These are phyloP conservation scores for Campylomormyrus numenius DNA, from an alignment of 2,113 vertebrate genomes.

Conservation along the genomic window DNA sequence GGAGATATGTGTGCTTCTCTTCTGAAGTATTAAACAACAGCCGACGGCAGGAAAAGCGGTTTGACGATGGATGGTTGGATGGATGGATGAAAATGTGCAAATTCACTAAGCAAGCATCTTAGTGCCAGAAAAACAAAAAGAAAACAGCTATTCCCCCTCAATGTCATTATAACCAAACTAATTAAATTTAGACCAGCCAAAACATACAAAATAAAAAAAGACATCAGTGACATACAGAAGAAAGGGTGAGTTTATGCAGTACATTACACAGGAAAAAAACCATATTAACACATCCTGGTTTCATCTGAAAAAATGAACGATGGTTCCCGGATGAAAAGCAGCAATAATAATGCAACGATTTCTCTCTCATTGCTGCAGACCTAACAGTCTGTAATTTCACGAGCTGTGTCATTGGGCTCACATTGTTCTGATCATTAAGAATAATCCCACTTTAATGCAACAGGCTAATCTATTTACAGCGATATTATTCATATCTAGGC, in stretches of 20 bases:
- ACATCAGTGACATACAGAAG: neutral
- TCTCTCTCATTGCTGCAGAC: slow-evolving; percentile 8
- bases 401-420: slow-evolving; percentile 74
- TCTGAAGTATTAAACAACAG: neutral
- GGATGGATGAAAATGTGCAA: neutral
- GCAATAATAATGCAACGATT: slow-evolving; percentile 10
- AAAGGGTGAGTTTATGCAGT: neutral
- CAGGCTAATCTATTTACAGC: slow-evolving; percentile 74
- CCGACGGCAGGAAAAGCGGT: neutral
- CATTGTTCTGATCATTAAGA: slow-evolving; percentile 75
- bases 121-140: neutral
- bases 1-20: neutral
- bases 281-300: neutral
- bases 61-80: neutral
- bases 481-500: slow-evolving; percentile 67
- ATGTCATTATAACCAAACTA: slow-evolving; percentile 12
- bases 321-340: neutral
- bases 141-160: neutral
- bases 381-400: slow-evolving; percentile 17
- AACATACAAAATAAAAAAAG: neutral
- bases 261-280: neutral
- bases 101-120: neutral
- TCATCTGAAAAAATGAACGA: neutral
- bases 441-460: slow-evolving; percentile 62
- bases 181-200: slow-evolving; percentile 13